Conservation (phyloP, 2,113 vertebrate species). For the Xenopus laevis region DNA sequence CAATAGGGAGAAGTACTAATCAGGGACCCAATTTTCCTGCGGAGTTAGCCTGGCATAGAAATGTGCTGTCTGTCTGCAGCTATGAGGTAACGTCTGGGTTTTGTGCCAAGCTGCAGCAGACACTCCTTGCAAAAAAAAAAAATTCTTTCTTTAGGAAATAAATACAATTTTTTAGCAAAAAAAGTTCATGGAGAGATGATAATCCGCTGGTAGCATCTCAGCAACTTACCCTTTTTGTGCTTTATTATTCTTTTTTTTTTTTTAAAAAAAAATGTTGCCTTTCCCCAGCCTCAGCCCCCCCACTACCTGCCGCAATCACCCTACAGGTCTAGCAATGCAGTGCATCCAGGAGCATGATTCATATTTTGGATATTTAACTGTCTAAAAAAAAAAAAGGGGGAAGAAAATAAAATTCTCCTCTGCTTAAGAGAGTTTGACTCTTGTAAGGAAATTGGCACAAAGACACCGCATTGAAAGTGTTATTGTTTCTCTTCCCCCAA, state of each 20-base stretch:
- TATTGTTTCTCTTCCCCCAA: no score
- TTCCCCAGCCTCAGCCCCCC: background rate
- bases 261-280: no score
- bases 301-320: background rate
- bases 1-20: slow-evolving; percentile 62
- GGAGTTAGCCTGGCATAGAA: slow-evolving; percentile 67
- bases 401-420: no score
- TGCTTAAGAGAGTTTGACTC: no score
- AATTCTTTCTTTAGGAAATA: slow-evolving; percentile 59
- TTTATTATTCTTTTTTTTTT: no score
- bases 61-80: slow-evolving; percentile 68
- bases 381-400: no score
- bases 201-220: background rate
- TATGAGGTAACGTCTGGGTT: slow-evolving; percentile 73
- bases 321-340: slow-evolving; percentile 31
- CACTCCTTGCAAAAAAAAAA: slow-evolving; percentile 57
- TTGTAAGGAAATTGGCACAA: no score
- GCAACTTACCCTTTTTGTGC: no score
- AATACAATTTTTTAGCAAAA: slow-evolving; percentile 5
- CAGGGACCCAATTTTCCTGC: slow-evolving; percentile 59
- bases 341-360: slow-evolving; percentile 2
- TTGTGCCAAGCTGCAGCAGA: slow-evolving; percentile 72
- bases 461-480: no score
- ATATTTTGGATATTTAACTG: slow-evolving; percentile 13
- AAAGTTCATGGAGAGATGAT: slow-evolving; percentile 57